These are phyloP conservation scores for Pterocles orientalis DNA, from an alignment of 2,113 vertebrate species.

Conservation along the genomic window DNA sequence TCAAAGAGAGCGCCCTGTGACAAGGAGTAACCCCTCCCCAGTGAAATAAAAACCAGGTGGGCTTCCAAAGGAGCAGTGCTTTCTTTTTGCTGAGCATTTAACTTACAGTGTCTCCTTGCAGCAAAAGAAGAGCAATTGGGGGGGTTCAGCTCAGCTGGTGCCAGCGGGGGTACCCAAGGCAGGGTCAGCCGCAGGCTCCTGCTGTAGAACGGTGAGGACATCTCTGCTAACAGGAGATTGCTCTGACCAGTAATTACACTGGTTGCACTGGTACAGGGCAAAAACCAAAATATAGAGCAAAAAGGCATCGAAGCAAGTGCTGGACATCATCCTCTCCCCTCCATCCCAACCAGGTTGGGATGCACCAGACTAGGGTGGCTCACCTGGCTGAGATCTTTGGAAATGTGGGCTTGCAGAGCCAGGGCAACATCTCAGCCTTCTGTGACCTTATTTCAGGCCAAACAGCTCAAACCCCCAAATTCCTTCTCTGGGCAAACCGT, in stretches of 20 bases:
- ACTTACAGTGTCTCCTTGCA: background rate
- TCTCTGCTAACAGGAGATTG: background rate
- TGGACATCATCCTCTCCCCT: background rate
- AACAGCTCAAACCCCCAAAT: background rate
- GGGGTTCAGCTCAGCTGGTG: background rate
- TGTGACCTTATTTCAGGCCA: background rate
- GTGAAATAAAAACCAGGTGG: slow-evolving; percentile 50
- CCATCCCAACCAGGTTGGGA: background rate
- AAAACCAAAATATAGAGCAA: background rate
- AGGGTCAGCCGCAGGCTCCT: background rate
- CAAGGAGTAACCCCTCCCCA: background rate
- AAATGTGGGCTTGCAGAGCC: background rate
- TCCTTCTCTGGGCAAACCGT: background rate
- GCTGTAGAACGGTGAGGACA: background rate
- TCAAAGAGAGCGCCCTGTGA: background rate
- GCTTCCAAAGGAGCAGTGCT: background rate
- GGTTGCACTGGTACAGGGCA: background rate
- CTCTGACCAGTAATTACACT: background rate
- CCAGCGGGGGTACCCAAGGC: accelerated
- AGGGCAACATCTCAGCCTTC: background rate
- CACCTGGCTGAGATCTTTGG: background rate
- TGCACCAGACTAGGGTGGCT: background rate
- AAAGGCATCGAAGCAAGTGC: background rate
- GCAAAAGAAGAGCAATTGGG: background rate
- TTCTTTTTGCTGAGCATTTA: background rate